A percentile compares a stretch with the other conserved stretches of the same genome.
Conservation (phyloP, 1,140 invertebrate species). For the Orius insidiosus region DNA sequence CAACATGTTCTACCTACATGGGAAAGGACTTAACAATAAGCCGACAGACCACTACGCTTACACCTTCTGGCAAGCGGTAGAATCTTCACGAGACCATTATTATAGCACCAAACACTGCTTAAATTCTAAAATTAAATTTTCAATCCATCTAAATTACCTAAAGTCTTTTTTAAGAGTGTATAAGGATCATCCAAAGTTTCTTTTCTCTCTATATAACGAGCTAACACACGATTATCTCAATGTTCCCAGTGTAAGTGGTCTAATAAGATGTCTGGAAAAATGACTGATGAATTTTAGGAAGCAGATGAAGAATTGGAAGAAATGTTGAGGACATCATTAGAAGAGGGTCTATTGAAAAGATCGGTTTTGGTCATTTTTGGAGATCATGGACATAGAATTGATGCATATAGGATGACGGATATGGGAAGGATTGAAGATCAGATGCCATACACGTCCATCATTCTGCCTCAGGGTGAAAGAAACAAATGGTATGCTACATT, state of each 20-base stretch:
- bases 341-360: not conserved
- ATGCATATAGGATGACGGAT: not conserved
- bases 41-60: not conserved
- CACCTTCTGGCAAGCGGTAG: not conserved
- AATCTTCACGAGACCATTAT: no score
- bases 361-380: not conserved
- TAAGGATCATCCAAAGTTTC: not conserved
- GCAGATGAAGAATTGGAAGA: not conserved
- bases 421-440: not conserved
- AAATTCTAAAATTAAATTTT: no score
- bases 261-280: no score
- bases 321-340: not conserved
- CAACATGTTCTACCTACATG: not conserved
- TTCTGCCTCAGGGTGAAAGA: not conserved
- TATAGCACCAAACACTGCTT: no score
- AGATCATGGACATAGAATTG: not conserved
- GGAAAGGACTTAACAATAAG: not conserved
- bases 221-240: no score
- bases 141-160: not conserved
- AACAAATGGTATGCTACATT: not conserved
- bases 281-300: not conserved
- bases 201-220: no score
- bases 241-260: no score
- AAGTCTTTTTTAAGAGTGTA: not conserved
- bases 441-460: not conserved